Conservation (phyloP, 2,888 invertebrate species). For the Drosophila formosana region DNA sequence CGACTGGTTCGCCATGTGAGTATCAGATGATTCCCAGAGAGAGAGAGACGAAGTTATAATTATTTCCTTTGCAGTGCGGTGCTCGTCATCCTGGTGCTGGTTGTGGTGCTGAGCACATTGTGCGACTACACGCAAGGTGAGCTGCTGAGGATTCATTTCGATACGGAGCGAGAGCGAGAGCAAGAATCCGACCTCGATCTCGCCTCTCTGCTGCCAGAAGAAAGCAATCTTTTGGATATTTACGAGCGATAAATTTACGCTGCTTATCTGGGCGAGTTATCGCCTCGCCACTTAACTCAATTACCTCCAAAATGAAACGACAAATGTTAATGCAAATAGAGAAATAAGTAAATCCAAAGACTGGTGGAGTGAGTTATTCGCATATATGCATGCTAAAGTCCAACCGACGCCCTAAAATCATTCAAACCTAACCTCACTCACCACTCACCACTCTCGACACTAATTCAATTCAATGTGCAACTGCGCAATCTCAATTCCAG, state of each 20-base stretch:
- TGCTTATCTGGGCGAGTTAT: background rate
- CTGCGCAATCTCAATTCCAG: background rate
- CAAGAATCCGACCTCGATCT: background rate
- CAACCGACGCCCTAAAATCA: background rate
- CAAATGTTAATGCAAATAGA: background rate
- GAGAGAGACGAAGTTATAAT: too few species aligned
- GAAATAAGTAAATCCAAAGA: background rate
- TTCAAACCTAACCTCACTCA: background rate
- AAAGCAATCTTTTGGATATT: background rate
- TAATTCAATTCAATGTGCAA: conserved; percentile 2
- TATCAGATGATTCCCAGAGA: background rate
- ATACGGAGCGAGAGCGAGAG: background rate
- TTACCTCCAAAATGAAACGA: background rate
- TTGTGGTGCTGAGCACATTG: conserved; percentile 61
- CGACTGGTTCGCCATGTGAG: conserved; percentile 79
- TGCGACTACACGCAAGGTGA: conserved; percentile 57
- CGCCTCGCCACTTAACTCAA: background rate
- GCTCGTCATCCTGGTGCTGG: conserved; percentile 34
- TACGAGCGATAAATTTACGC: background rate
- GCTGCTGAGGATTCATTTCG: background rate
- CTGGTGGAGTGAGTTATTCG: background rate
- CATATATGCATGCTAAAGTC: background rate
- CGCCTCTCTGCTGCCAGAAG: background rate
- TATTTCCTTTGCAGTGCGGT: conserved; percentile 34
- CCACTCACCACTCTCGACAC: background rate